These are phyloP conservation scores for Perodicticus potto DNA, from an alignment of 2,797 vertebrate species.

Conservation along the genomic window DNA sequence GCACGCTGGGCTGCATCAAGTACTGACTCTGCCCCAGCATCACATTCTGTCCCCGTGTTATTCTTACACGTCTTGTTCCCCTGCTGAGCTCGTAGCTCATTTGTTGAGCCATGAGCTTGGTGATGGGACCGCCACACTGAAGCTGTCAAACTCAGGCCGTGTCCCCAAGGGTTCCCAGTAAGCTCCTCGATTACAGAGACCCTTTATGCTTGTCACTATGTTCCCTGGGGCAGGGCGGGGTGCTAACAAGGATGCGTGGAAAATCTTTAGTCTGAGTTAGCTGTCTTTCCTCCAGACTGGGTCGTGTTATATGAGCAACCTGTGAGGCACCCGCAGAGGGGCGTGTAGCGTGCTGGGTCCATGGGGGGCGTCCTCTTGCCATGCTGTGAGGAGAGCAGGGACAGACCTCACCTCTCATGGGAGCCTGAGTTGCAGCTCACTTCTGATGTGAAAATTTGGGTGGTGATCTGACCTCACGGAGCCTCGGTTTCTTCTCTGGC, in stretches of 20 bases:
- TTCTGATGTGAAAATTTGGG: neutral
- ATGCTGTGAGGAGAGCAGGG: neutral
- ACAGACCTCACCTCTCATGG: neutral
- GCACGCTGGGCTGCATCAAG: neutral
- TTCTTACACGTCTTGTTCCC: neutral
- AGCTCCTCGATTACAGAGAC: neutral
- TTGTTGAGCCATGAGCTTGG: neutral
- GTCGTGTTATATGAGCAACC: neutral
- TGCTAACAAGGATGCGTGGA: neutral
- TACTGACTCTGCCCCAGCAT: neutral
- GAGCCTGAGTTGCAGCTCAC: neutral
- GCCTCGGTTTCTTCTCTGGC: slow-evolving; percentile 10
- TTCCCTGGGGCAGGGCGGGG: neutral
- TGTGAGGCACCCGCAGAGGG: neutral
- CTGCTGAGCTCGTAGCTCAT: neutral
- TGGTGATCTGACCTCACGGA: neutral
- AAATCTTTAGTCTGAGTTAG: neutral
- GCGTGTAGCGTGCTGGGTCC: neutral
- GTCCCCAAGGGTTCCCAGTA: neutral
- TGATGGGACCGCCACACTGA: neutral
- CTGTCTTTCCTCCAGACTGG: neutral
- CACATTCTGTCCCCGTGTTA: neutral
- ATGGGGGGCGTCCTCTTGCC: neutral
- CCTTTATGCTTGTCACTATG: neutral
- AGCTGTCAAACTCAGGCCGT: neutral